phyloP scores from a whole-genome alignment of 2,113 vertebrate genomes.

The Rattus norvegicus region DNA sequence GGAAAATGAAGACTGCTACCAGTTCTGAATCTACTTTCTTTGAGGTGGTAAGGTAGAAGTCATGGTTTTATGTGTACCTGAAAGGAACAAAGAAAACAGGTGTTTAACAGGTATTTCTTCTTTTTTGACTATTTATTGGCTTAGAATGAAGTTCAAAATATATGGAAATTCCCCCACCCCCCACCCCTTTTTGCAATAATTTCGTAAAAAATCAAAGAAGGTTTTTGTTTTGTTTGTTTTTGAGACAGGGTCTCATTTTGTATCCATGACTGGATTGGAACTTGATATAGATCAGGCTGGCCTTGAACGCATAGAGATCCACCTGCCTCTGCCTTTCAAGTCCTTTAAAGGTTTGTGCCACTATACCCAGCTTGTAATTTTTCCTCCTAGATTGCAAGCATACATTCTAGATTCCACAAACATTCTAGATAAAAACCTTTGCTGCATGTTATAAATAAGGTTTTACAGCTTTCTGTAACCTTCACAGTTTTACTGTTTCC shows the following conservation, averaged over 20 bases:
- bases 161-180: neutral
- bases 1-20: conserved; percentile 32
- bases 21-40: conserved; percentile 34
- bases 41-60: conserved; percentile 46
- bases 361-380: neutral
- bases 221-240: neutral
- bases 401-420: neutral
- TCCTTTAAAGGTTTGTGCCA: neutral
- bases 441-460: neutral
- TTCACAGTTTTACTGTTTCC: conserved; percentile 19
- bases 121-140: conserved; percentile 61
- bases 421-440: conserved; percentile 15
- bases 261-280: neutral
- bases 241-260: neutral
- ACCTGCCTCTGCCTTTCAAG: neutral
- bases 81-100: conserved; percentile 68
- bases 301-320: neutral
- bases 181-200: conserved; percentile 6
- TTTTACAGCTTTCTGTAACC: neutral
- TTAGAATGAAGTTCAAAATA: conserved; percentile 64
- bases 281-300: neutral
- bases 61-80: conserved; percentile 46
- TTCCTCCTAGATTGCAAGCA: neutral
- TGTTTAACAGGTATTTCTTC: conserved; percentile 17
- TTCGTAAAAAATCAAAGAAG: conserved; percentile 58